Evolutionary conservation across 2,888 invertebrate genomes (phyloP), one percentile per base, ranked within the genome.

Genomic region (Drosophila anceps): DNA sequence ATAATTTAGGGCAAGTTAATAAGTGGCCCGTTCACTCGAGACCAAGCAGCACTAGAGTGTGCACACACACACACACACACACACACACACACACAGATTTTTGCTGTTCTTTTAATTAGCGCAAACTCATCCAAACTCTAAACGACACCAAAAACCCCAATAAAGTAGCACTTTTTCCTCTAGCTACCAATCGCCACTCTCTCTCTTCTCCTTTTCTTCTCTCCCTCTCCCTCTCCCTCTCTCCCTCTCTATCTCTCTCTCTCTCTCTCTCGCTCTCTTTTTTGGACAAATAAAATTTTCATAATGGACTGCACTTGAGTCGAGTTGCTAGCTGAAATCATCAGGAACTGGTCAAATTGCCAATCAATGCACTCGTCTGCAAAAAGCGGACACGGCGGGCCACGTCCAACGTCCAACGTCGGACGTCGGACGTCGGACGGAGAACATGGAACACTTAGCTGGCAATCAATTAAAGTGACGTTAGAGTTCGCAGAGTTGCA

Each of bases 21-120:
- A 77, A 77, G 76, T 76, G 76, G 55, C 58, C 57, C 31, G 67
- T 58, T 72, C 51, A 62, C 46, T 53, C 51, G 12, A 15, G 24
- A 15, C 31, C 41, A 24, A 13, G 20, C 18, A n/a, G 9, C 33
- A 24, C 50, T n/a, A 24, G 29, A n/a, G 12, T 41, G 18, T 18
- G 8, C 10, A 50, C 18, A 33, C 37, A 37, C 27, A 5, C 10
- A 53, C 24, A 15, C 60, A 20, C 43, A 48, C 29, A 33, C 33
- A 24, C 37, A 39, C 54, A 29, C 18, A 54, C 37, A 27, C 41
- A n/a, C 24, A 54, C 27, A 46, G 39, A 61, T 53, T 66, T 55
- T 37, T 24, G 29, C 61, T 63, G 73, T 71, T 64, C 82, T 82
- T 83, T 83, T 83, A 83, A 83, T 83, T 84, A 83, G 84, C 82